Evolutionary conservation across 2,888 invertebrate species (phyloP), one percentile per base, ranked within the genome.

Genomic region (Teleogryllus oceanicus): DNA sequence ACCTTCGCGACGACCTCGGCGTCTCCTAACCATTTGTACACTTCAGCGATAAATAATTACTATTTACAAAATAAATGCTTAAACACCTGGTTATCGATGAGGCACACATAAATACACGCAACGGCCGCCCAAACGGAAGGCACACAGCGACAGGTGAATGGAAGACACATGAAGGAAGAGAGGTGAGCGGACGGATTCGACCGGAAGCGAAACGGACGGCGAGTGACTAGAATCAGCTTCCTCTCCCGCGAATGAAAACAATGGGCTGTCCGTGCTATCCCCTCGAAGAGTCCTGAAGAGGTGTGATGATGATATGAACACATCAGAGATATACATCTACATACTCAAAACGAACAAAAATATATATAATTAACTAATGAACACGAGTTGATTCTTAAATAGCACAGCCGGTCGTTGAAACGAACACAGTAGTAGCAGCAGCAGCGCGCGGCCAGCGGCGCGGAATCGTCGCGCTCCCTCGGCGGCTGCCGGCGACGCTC

Each of bases 261-360:
- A 18, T 62, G 62, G 62, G 13, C 62, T 62, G 16, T 13, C n/a
- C 62, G 8, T 62, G 62, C 62, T 62, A 16, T n/a, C 62, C 62
- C n/a, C 62, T n/a, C n/a, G 13, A 62, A 62, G n/a, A 62, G 16
- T 62, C 62, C 62, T 62, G 62, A 62, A 62, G 16, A 62, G 16
- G 62, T 62, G 62, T 62, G 62, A 62, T 62, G 62, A 62, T 62
- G 62, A 62, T 62, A 62, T 62, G 62, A 62, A 62, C 62, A 62
- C 62, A 62, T 62, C 16, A 62, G n/a, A 62, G n/a, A 18, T 62
- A 62, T n/a, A 62, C 16, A n/a, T n/a, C n/a, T 18, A 62, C 4
- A 13, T n/a, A 62, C 62, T 18, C n/a, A n/a, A 18, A 62, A 62
- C 13, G 62, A 11, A 62, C 62, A 62, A 62, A 62, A 62, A 62